phyloP scores from a whole-genome alignment of 2,113 vertebrate genomes.

The Fulmarus glacialis region DNA sequence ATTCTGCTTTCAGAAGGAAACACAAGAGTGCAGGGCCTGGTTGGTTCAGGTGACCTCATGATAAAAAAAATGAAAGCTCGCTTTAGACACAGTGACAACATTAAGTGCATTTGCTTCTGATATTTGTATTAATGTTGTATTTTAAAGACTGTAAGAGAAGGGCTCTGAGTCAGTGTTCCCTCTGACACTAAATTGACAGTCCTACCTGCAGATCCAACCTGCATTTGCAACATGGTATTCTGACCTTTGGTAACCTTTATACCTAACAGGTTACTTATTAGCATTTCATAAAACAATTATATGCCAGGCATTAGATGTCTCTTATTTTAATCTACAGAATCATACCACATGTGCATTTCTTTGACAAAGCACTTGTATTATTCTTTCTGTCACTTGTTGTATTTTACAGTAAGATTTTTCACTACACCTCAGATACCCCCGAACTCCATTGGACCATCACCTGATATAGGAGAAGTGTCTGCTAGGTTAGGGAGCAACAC shows the following conservation, averaged over 20 bases:
- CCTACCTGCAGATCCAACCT: background rate
- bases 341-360: background rate
- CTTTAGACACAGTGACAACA: background rate
- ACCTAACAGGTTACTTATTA: background rate
- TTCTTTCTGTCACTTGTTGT: background rate
- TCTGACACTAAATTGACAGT: background rate
- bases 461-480: background rate
- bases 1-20: background rate
- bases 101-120: background rate
- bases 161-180: background rate
- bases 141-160: background rate
- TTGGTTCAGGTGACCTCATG: background rate
- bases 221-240: background rate
- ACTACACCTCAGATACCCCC: background rate
- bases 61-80: background rate
- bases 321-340: background rate
- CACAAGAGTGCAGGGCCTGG: background rate
- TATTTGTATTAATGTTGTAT: background rate
- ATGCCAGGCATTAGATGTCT: background rate
- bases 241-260: background rate
- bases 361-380: background rate
- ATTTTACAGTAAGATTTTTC: background rate
- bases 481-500: background rate
- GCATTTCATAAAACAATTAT: background rate
- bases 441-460: background rate